Conservation (phyloP, 2,113 vertebrate species). For the Gallinago paraguaiae region DNA sequence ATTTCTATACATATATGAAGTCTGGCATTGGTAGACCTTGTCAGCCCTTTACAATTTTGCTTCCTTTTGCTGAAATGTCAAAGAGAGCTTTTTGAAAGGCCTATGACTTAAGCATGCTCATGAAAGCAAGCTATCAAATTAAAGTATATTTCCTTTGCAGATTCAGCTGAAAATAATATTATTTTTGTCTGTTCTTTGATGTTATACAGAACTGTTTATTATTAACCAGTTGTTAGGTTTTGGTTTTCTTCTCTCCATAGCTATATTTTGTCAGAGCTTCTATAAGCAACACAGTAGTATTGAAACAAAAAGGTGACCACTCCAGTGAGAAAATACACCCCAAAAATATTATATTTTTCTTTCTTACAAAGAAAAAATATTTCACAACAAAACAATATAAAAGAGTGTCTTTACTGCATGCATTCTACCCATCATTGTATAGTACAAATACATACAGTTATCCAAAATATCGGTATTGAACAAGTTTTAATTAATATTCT, state of each 20-base stretch:
- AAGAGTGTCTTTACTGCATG: background rate
- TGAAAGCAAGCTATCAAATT: conserved; percentile 1
- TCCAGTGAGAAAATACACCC: background rate
- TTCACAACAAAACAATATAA: background rate
- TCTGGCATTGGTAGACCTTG: background rate
- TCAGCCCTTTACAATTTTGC: background rate
- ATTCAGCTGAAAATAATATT: background rate
- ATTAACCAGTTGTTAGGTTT: background rate
- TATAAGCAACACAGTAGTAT: background rate
- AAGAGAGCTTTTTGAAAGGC: background rate
- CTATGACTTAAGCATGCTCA: background rate
- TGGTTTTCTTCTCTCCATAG: background rate
- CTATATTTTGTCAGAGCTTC: background rate
- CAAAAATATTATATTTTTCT: background rate
- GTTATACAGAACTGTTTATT: background rate
- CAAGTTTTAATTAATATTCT: conserved; percentile 31
- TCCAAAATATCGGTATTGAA: background rate
- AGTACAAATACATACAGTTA: background rate
- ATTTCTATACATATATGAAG: background rate
- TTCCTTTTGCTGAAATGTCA: conserved; percentile 22
- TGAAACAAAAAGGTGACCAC: background rate
- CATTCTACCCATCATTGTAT: background rate
- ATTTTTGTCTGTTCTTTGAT: background rate
- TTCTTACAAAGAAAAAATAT: background rate
- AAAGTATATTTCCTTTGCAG: background rate